A percentile compares a stretch with the other conserved stretches of the same genome.
These are phyloP conservation scores for Scaptomyza caliginosa DNA, from an alignment of 2,888 invertebrate genomes.

Conservation along the genomic window DNA sequence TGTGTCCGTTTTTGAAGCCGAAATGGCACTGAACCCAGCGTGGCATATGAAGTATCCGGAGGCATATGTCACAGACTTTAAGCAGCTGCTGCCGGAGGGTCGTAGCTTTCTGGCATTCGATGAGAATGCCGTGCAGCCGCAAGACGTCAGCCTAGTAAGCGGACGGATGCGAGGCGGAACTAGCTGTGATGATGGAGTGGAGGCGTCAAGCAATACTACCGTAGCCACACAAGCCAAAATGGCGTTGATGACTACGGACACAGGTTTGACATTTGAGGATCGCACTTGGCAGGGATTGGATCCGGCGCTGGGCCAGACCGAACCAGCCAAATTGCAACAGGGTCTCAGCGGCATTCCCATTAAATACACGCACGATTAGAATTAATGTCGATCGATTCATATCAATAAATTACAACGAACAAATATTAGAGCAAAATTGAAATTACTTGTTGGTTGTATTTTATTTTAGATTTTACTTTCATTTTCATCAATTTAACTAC, in stretches of 20 bases:
- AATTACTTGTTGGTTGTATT: slow-evolving; percentile 47
- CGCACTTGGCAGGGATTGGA: slow-evolving; percentile 94
- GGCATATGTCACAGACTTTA: slow-evolving; percentile 90
- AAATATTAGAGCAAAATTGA: slow-evolving; percentile 19
- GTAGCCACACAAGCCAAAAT: slow-evolving; percentile 80
- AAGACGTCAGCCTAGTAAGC: slow-evolving; percentile 90
- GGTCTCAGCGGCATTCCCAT: slow-evolving; percentile 92
- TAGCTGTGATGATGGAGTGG: slow-evolving; percentile 25
- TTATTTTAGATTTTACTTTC: slow-evolving; percentile 62
- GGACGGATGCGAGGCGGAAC: slow-evolving; percentile 87
- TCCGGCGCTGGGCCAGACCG: slow-evolving; percentile 90
- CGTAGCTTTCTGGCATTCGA: slow-evolving; percentile 85
- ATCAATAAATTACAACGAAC: slow-evolving; percentile 31
- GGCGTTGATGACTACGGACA: slow-evolving; percentile 80
- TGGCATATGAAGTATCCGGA: slow-evolving; percentile 85
- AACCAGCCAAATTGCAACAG: slow-evolving; percentile 87
- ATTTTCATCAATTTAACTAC: slow-evolving; percentile 68
- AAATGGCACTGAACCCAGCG: slow-evolving; percentile 89
- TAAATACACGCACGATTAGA: slow-evolving; percentile 85
- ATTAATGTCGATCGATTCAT: not conserved
- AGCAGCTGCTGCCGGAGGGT: slow-evolving; percentile 88
- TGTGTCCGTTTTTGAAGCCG: slow-evolving; percentile 96
- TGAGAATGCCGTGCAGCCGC: slow-evolving; percentile 84
- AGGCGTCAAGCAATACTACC: slow-evolving; percentile 32
- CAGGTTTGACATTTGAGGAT: slow-evolving; percentile 84